Base-by-base conservation (phyloP, 2,797 vertebrate genomes). In the Diglossa cyanea region DNA sequence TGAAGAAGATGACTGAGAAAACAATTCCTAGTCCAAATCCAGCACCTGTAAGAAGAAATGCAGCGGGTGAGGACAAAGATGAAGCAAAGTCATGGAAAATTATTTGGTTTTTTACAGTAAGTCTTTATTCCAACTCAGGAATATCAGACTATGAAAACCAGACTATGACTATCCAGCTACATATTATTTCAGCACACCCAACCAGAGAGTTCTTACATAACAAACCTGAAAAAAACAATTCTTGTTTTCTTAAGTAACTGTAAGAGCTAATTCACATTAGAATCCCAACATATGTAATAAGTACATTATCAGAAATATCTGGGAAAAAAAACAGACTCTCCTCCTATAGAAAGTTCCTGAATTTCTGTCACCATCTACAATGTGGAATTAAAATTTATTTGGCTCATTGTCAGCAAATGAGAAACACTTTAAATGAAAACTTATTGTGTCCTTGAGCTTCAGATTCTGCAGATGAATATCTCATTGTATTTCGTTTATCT, bases 1-100 rank as follows among this genome's bases (percentile, higher is more conserved):
- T 99, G 95, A 99, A 99, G 98, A 99, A 97, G 84, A 99, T 97
- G 83, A 99, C 97, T 16, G 99, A 99, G 95, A 99, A 98, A 95
- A 99, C 96, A 42, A 99, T 89, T 91, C 99, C 99, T 92, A 99
- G 95, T 51, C 98, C 98, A 14, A 99, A 98, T 83, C 99, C 99
- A 68, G 98, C 98, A 87, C 98, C 99, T 99, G 97, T 47, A 96
- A 95, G 96, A 51, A 93, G 50, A 94, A 67, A 65, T 50, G 23
- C 66, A 89, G 25, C 0, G 0, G 72, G 45, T 84, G 25, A 88
- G 47, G 51, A 23, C n/a, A 51, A 61, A 83, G 33, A 67, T 7
- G 54, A 71, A 7, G 18, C 21, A 53, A 28, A 75, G 25, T 21
- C 66, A 88, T 26, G n/a, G 60, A 55, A 90, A 81, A 66, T 8